These are phyloP conservation scores for Smittia sp. DNA, from an alignment of 2,888 invertebrate species.

Conservation along the genomic window DNA sequence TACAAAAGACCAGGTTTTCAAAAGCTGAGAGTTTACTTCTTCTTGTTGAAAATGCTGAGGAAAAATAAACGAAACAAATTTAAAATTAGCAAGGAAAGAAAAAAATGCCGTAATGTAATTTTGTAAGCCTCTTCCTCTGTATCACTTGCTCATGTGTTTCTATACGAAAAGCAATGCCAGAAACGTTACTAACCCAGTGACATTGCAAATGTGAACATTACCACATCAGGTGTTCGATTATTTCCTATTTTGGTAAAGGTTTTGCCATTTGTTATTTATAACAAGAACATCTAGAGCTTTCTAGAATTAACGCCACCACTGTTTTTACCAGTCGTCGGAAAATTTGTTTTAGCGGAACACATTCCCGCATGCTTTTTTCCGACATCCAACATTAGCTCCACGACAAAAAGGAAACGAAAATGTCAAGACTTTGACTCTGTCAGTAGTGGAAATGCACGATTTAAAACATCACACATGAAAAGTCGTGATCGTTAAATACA, in stretches of 20 bases:
- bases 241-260: too few relatives aligned
- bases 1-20: slow-evolving; percentile 27
- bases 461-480: neutral
- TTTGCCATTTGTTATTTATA: too few relatives aligned
- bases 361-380: neutral
- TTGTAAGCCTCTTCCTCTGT: slow-evolving; percentile 1
- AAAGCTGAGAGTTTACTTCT: neutral
- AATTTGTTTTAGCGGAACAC: neutral
- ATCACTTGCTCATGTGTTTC: neutral
- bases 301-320: too few relatives aligned
- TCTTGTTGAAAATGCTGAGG: slow-evolving; percentile 2
- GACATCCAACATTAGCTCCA: neutral
- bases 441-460: neutral
- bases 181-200: too few relatives aligned
- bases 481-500: neutral
- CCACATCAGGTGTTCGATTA: too few relatives aligned
- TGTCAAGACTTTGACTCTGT: neutral
- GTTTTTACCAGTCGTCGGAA: too few relatives aligned
- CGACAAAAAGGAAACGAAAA: neutral
- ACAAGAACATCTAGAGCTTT: too few relatives aligned
- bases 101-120: neutral
- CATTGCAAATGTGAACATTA: too few relatives aligned
- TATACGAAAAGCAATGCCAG: neutral
- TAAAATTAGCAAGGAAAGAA: neutral
- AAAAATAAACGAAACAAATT: slow-evolving; percentile 17